A percentile compares a stretch with the other conserved stretches of the same genome.
Conservation (phyloP, 2,797 vertebrate species). For the Limnodromus scolopaceus region DNA sequence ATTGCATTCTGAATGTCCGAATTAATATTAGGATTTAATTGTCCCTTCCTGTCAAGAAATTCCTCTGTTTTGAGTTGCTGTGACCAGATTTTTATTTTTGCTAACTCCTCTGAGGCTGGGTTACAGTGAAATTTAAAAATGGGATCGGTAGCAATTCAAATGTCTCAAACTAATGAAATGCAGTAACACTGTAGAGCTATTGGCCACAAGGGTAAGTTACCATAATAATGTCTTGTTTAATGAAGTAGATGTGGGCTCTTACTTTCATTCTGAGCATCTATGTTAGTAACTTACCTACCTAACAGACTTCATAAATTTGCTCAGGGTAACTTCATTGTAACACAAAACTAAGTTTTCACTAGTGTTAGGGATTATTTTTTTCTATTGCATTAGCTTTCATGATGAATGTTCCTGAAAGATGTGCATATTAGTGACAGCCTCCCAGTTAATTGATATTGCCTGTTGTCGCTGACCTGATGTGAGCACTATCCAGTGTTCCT, state of each 20-base stretch:
- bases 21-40: not conserved
- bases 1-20: not conserved
- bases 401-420: not conserved
- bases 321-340: not conserved
- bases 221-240: not conserved
- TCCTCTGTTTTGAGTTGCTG: not conserved
- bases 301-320: not conserved
- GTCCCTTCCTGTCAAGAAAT: not conserved
- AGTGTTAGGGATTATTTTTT: not conserved
- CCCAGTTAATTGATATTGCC: not conserved
- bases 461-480: not conserved
- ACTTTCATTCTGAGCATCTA: not conserved
- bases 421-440: not conserved
- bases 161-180: not conserved
- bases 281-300: not conserved
- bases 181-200: not conserved
- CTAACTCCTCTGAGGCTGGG: not conserved
- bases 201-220: not conserved
- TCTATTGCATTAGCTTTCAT: not conserved
- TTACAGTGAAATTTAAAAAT: not conserved
- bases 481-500: not conserved
- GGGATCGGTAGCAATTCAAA: rapidly evolving
- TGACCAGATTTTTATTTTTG: not conserved
- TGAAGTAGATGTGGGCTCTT: not conserved
- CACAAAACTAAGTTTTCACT: not conserved